These are phyloP conservation scores for Gambusia yucatana DNA, from an alignment of 2,797 vertebrate genomes.

Conservation along the genomic window DNA sequence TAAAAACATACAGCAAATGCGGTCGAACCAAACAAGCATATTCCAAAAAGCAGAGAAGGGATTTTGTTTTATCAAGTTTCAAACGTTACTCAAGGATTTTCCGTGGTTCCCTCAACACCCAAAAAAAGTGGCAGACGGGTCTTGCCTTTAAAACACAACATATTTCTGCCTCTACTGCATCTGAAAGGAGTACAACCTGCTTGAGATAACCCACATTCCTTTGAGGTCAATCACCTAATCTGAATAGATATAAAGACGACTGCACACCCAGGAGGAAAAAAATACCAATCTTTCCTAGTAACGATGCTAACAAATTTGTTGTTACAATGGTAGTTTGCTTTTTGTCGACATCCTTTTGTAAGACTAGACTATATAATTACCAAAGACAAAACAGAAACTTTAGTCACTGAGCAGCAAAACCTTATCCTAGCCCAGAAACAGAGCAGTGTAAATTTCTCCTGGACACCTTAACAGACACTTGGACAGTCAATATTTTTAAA, in stretches of 20 bases:
- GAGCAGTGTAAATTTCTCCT: constrained; percentile 16
- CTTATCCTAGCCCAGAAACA: neutral
- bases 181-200: constrained; percentile 41
- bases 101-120: neutral
- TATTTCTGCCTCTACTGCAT: constrained; percentile 41
- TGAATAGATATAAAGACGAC: constrained; percentile 24
- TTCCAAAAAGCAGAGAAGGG: neutral
- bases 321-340: too few species aligned
- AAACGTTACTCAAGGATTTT: neutral
- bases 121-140: neutral
- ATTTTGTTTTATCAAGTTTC: neutral
- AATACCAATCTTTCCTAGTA: neutral
- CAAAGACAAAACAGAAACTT: constrained; percentile 3
- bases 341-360: neutral
- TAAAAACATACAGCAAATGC: neutral
- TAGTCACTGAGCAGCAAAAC: neutral
- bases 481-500: constrained; percentile 8
- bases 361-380: neutral
- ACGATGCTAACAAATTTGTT: neutral
- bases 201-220: constrained; percentile 64
- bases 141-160: neutral
- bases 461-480: neutral
- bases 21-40: neutral
- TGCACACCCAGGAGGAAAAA: constrained; percentile 27
- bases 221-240: constrained; percentile 49